Evolutionary conservation across 1,140 invertebrate species (phyloP).

Genomic region (Heliconius hermathena): DNA sequence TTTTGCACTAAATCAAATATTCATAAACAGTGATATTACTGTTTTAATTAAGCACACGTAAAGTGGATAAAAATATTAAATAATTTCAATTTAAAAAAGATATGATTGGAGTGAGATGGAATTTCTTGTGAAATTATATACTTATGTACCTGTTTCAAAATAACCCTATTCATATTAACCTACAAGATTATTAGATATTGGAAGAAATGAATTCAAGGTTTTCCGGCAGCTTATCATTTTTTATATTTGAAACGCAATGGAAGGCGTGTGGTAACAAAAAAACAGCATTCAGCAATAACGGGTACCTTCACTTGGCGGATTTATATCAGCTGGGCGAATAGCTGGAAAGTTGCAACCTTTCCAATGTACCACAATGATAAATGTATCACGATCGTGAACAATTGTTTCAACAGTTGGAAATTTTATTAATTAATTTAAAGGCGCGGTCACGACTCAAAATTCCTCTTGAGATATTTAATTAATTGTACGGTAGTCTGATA

Average conservation of each 20-base stretch:
- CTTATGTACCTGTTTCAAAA: background rate
- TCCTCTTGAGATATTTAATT: slow-evolving; percentile 41
- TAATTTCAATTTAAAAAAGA: too few species aligned
- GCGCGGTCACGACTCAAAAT: slow-evolving; percentile 53
- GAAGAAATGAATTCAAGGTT: background rate
- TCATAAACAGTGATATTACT: background rate
- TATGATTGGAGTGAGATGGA: too few species aligned
- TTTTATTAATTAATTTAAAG: slow-evolving; percentile 56
- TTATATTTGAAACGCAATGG: slow-evolving; percentile 14
- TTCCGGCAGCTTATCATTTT: background rate
- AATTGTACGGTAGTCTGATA: slow-evolving; percentile 42
- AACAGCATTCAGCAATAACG: slow-evolving; percentile 35
- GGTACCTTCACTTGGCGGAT: slow-evolving; percentile 40
- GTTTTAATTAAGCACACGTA: too few species aligned
- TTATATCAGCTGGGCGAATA: slow-evolving; percentile 47
- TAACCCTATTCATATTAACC: background rate
- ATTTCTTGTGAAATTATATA: background rate
- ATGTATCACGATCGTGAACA: slow-evolving; percentile 51
- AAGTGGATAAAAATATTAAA: too few species aligned
- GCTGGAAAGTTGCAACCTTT: slow-evolving; percentile 49
- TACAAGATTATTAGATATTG: background rate
- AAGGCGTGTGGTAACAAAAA: slow-evolving; percentile 19
- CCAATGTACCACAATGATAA: slow-evolving; percentile 52
- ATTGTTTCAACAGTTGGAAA: slow-evolving; percentile 53
- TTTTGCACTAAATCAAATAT: background rate